phyloP scores from a whole-genome alignment of 2,113 vertebrate species.

The Junco hyemalis region DNA sequence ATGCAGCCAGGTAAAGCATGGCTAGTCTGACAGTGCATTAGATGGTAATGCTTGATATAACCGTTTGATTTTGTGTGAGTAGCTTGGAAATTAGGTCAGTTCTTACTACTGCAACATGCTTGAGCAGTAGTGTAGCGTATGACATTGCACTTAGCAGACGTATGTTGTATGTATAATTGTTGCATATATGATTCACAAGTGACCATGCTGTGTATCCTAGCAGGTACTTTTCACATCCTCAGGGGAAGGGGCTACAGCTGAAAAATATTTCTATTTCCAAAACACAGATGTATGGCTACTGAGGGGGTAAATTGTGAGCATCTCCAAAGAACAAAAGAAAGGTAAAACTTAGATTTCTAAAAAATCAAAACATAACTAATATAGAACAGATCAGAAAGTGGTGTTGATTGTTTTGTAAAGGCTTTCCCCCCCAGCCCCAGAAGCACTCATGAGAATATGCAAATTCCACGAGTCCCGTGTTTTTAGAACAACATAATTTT shows the following conservation, averaged over 20 bases:
- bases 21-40: background rate
- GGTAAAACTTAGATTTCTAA: background rate
- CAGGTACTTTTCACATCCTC: background rate
- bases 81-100: constrained; percentile 20
- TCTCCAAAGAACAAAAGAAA: background rate
- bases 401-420: background rate
- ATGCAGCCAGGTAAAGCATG: background rate
- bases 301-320: background rate
- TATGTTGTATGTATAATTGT: background rate
- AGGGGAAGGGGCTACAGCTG: background rate
- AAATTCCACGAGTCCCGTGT: background rate
- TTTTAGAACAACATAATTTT: background rate
- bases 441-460: background rate
- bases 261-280: background rate
- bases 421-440: background rate
- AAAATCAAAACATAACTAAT: background rate
- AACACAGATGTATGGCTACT: background rate
- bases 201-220: background rate
- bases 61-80: background rate
- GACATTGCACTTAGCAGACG: background rate
- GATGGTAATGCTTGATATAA: background rate
- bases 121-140: background rate
- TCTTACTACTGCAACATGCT: background rate
- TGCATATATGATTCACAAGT: background rate
- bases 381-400: background rate